Conservation (phyloP, 2,888 invertebrate species). For the Nemoura dubitans region DNA sequence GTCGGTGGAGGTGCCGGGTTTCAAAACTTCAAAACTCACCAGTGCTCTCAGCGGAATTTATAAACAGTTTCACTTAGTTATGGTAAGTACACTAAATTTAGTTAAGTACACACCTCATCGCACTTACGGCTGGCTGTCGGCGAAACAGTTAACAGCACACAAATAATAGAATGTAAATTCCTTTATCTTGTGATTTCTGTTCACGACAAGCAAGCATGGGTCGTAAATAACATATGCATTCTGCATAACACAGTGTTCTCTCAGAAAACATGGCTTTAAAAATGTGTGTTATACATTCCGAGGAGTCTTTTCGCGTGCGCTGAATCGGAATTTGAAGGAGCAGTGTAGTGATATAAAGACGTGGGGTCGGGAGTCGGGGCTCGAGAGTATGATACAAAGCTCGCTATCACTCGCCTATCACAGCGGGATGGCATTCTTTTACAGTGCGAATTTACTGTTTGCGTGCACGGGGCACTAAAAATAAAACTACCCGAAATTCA, state of each 20-base stretch:
- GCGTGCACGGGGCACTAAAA: not conserved
- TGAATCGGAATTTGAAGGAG: not conserved
- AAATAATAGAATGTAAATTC: not conserved
- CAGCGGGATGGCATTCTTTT: not conserved
- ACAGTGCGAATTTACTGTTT: not conserved
- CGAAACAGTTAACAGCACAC: not conserved
- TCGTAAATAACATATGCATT: not conserved
- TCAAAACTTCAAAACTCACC: not conserved
- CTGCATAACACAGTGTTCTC: not conserved
- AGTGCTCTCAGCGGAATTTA: not conserved
- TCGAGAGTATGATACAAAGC: not conserved
- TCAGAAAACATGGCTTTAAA: not conserved
- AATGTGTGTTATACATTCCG: constrained; percentile 4
- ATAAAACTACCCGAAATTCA: not conserved
- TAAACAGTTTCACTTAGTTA: not conserved
- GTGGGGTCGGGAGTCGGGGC: not conserved
- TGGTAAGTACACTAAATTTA: not conserved
- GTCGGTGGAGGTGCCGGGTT: not conserved
- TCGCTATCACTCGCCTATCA: not conserved
- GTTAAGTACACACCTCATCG: not conserved
- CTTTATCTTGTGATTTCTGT: not conserved
- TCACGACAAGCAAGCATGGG: not conserved
- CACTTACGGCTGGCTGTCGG: not conserved
- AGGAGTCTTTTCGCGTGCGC: not conserved
- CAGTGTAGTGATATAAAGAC: not conserved